Evolutionary conservation across 2,888 invertebrate species (phyloP).

Genomic region (Scaptomyza cyrtandrae): DNA sequence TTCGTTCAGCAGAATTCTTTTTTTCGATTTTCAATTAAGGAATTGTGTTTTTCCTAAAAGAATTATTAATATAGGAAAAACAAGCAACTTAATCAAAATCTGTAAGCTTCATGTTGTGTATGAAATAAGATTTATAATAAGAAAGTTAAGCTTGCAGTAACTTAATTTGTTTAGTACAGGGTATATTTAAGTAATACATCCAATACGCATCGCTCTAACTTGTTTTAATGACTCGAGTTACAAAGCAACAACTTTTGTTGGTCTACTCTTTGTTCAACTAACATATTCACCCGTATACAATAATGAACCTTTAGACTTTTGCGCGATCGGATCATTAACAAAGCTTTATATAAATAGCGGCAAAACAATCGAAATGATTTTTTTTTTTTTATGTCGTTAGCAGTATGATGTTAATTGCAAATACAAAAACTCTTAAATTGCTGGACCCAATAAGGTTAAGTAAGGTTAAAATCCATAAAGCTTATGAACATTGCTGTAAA

Average conservation of each 20-base stretch:
- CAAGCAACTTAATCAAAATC: too few relatives aligned
- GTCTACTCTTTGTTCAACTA: background rate
- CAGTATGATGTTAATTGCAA: background rate
- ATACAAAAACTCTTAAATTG: background rate
- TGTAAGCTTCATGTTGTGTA: too few relatives aligned
- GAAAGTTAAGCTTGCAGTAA: background rate
- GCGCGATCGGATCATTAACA: background rate
- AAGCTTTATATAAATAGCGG: background rate
- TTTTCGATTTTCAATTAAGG: too few relatives aligned
- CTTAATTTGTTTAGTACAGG: background rate
- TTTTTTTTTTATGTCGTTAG: background rate
- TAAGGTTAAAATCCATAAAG: background rate
- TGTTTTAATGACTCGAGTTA: background rate
- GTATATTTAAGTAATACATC: background rate
- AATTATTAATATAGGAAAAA: too few relatives aligned
- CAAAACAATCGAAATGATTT: background rate
- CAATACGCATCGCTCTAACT: background rate
- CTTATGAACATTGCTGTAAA: background rate
- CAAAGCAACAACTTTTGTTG: slow-evolving; percentile 3
- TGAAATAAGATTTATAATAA: background rate
- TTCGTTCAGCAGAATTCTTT: too few relatives aligned
- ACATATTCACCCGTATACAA: background rate
- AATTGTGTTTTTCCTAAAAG: too few relatives aligned
- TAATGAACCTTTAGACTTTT: slow-evolving; percentile 3
- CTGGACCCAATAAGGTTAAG: background rate